These are phyloP conservation scores for Cephalopholis sonnerati DNA, from an alignment of 2,113 vertebrate species.

Conservation along the genomic window DNA sequence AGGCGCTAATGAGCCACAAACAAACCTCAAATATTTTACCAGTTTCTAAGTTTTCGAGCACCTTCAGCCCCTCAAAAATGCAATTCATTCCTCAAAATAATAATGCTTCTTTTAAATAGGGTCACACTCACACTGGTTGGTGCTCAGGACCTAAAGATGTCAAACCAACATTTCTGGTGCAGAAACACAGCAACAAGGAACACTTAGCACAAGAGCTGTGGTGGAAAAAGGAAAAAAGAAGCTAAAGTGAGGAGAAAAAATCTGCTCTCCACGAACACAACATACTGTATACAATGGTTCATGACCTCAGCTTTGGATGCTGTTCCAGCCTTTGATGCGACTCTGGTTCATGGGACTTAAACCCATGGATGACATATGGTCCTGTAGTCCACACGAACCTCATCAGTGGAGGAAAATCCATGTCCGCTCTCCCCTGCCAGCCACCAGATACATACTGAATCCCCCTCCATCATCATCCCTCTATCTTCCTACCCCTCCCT, in stretches of 20 bases:
- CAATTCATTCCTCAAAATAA: too few species aligned
- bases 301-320: constrained; percentile 3
- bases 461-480: constrained; percentile 47
- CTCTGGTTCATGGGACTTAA: constrained; percentile 37
- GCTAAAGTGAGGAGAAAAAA: neutral
- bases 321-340: neutral
- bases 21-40: too few species aligned
- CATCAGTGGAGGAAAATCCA: constrained; percentile 60
- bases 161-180: neutral
- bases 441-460: constrained; percentile 49
- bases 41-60: too few species aligned
- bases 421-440: constrained; percentile 47
- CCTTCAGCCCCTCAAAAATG: too few species aligned
- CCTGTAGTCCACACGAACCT: constrained; percentile 26
- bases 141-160: neutral
- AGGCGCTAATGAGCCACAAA: too few species aligned
- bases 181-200: neutral
- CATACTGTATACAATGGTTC: neutral
- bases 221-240: neutral
- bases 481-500: constrained; percentile 49
- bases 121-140: too few species aligned
- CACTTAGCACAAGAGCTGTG: neutral
- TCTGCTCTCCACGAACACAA: neutral
- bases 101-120: too few species aligned
- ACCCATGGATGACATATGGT: constrained; percentile 59